Base-by-base conservation (phyloP, 2,113 vertebrate genomes). In the Carassius carassius region DNA sequence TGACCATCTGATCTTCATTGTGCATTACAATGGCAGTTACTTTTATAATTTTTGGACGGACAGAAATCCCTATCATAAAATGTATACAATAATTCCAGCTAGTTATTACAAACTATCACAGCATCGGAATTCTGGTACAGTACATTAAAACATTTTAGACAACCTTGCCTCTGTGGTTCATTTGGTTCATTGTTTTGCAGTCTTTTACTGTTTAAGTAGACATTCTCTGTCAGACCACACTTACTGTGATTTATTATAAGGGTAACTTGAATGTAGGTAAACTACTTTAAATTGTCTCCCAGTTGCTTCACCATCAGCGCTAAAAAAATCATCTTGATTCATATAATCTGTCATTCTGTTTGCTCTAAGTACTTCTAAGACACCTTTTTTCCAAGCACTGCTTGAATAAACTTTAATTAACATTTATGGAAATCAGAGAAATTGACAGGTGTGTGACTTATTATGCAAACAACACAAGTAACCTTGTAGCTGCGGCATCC, bases 371-470 rank as follows among this genome's bases (percentile, higher is more conserved):
- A 21, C 11, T 37, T 70, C 69, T 62, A 58, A 83, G 70, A 51
- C 10, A 6, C 54, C 32, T 69, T 23, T 19, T 41, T 81, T 84
- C 25, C 47, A 37, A 32, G 41, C 37, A 14, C 67, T 82, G 56
- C 51, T 32, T 82, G 58, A 79, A 79, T 73, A 85, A 86, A 84
- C 65, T 82, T 17, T 62, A 81, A 86, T 84, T 84, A 84, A 63
- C 74, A 74, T 54, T 58, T 29, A 67, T 82, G 54, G 56, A 73
- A 85, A 49, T 47, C 54, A 58, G 69, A 65, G 35, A 67, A 84
- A 84, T 35, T 47, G n/a, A 74, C 82, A 69, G 16, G 75, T 78
- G 56, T 78, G 63, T 49, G 82, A 86, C 73, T 73, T 65, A 83
- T 78, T 82, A 73, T 51, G 58, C 56, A 84, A 83, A 85, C 58